Evolutionary conservation across 2,888 invertebrate species (phyloP), one percentile per base, ranked within the genome.

Genomic region (Microdon myrmicae): DNA sequence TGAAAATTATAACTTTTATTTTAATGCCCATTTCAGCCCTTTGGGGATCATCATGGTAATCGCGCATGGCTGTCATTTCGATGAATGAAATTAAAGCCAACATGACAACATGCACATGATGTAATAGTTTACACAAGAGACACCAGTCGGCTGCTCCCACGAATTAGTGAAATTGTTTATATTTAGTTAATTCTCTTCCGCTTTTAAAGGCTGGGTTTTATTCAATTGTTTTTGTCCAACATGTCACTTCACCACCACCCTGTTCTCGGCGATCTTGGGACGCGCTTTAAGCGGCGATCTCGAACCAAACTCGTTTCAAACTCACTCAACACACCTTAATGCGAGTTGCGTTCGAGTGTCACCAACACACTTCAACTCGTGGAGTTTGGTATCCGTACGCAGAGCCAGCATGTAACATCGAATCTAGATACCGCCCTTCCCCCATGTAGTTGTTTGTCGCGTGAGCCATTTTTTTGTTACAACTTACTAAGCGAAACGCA

Each of bases 281-380:
- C 64, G 9, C 43, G 64, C 58, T 64, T 47, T 39, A 48, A 48
- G 13, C 14, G 20, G 16, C 37, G 34, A 55, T 37, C 35, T 12
- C 23, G 19, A 10, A 35, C 26, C 28, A 48, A 48, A 41, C 35
- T 47, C 20, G 49, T 38, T 55, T 10, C 29, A 51, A 22, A 23
- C 43, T 43, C 64, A 58, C 64, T 58, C 58, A 64, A 37, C 51
- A 51, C 64, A 61, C 49, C n/a, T 45, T 35, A 41, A 23, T 49
- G 28, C 41, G 39, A n/a, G n/a, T n/a, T n/a, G 6, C 44, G 35
- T 58, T 37, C 26, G 31, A 13, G 20, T 8, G 16, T n/a, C 43
- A 58, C 64, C 37, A 53, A 64, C 22, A 64, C 58, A 47, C 16
- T 10, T 19, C 25, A 56, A n/a, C 23, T 35, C 8, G 14, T 29